Percentiles rank a stretch among this genome's conserved stretches.
phyloP scores from a whole-genome alignment of 2,888 invertebrate genomes.

The Parnassius apollo region DNA sequence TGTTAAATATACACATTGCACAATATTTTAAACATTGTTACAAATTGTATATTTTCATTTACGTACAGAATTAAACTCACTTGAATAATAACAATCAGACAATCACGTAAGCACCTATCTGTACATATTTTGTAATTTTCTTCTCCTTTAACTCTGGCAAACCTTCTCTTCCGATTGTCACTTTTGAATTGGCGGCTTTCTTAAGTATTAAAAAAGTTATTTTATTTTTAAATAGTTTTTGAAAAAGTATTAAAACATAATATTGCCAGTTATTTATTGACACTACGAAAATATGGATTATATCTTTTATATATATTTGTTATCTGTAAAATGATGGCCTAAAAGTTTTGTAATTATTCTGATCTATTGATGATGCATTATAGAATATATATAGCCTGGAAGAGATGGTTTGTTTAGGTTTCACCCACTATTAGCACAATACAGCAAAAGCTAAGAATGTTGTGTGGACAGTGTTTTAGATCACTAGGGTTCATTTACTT shows the following conservation, averaged over 20 bases:
- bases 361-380: too few relatives aligned
- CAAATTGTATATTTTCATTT: conserved; percentile 10
- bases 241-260: too few relatives aligned
- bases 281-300: too few relatives aligned
- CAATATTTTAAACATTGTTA: conserved; percentile 4
- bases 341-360: too few relatives aligned
- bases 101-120: neutral
- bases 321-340: too few relatives aligned
- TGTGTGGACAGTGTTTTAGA: conserved; percentile 70
- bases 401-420: conserved; percentile 21
- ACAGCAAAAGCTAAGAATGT: conserved; percentile 66
- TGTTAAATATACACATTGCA: conserved; percentile 4
- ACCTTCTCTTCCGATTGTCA: conserved; percentile 13
- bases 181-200: too few relatives aligned
- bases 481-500: conserved; percentile 49
- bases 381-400: neutral
- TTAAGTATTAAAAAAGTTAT: too few relatives aligned
- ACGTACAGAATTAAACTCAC: conserved; percentile 6
- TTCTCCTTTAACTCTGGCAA: conserved; percentile 5
- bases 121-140: conserved; percentile 1
- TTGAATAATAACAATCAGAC: neutral
- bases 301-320: too few relatives aligned
- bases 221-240: too few relatives aligned
- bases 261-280: too few relatives aligned
- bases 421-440: conserved; percentile 21